Evolutionary conservation across 2,797 vertebrate species (phyloP).

Genomic region (Mastacembelus armatus): DNA sequence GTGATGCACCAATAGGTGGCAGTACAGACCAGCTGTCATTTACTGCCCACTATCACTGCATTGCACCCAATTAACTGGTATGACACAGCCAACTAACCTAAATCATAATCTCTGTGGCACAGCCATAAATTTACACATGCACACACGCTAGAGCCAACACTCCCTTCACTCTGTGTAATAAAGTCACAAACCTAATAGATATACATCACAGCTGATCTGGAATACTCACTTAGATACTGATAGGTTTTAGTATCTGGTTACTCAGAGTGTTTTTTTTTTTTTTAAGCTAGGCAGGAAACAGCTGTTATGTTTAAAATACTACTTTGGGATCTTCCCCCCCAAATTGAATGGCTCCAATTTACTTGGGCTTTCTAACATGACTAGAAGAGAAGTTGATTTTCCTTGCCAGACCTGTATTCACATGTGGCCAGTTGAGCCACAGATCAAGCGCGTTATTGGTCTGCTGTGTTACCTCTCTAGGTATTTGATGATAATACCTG

Average conservation of each 20-base stretch:
- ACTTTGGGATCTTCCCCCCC: background rate
- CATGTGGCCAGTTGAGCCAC: constrained; percentile 25
- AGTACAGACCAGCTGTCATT: constrained; percentile 49
- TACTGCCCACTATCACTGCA: constrained; percentile 60
- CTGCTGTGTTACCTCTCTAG: background rate
- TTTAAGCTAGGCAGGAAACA: background rate
- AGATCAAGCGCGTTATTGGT: constrained; percentile 6
- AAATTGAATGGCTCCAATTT: constrained; percentile 15
- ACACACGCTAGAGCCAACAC: background rate
- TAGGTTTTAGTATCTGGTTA: constrained; percentile 10
- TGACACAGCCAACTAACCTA: constrained; percentile 72
- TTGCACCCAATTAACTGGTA: constrained; percentile 69
- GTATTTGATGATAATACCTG: constrained; percentile 6
- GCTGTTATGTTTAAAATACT: background rate
- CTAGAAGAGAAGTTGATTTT: constrained; percentile 7
- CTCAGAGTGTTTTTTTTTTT: background rate
- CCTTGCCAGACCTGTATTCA: constrained; percentile 17
- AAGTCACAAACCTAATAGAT: constrained; percentile 9
- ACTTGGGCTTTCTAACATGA: background rate
- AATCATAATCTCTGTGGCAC: constrained; percentile 59
- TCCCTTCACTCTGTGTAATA: constrained; percentile 13
- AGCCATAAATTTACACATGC: constrained; percentile 43
- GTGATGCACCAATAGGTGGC: constrained; percentile 74
- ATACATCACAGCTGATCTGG: background rate
- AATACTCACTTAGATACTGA: constrained; percentile 1